phyloP scores from a whole-genome alignment of 2,888 invertebrate genomes.

The Eupeodes latifasciatus region DNA sequence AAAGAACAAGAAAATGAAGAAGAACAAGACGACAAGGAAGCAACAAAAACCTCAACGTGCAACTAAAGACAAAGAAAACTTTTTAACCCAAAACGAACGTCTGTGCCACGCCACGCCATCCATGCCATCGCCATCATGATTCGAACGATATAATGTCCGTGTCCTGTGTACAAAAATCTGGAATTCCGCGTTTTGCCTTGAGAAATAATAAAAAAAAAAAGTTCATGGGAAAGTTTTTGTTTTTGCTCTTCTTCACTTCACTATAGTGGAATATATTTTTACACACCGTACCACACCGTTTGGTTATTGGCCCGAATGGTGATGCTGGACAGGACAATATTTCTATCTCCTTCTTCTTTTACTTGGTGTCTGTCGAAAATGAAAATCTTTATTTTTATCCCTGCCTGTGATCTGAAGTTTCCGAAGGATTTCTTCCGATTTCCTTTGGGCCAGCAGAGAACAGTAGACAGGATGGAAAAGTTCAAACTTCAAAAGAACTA shows the following conservation, averaged over 20 bases:
- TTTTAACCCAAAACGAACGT: constrained; percentile 52
- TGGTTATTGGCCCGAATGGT: constrained; percentile 13
- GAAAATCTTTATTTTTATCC: constrained; percentile 48
- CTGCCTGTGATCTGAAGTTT: constrained; percentile 45
- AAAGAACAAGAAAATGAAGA: constrained; percentile 40
- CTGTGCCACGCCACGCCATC: constrained; percentile 32
- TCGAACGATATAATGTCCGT: constrained; percentile 58
- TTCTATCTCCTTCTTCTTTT: constrained; percentile 32
- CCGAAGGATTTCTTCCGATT: constrained; percentile 62
- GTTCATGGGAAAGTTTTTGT: constrained; percentile 65
- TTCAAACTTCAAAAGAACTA: constrained; percentile 63
- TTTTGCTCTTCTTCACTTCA: constrained; percentile 33
- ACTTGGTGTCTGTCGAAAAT: constrained; percentile 6
- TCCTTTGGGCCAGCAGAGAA: constrained; percentile 26
- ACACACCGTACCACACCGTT: constrained; percentile 20
- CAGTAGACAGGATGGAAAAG: background rate
- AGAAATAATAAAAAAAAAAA: constrained; percentile 39
- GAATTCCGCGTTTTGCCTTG: constrained; percentile 58
- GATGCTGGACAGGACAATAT: constrained; percentile 37
- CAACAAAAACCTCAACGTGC: constrained; percentile 52
- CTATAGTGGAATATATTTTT: constrained; percentile 17
- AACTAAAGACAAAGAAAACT: constrained; percentile 52
- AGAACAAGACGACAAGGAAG: constrained; percentile 40
- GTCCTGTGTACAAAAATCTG: constrained; percentile 64
- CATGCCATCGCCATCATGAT: constrained; percentile 41